Evolutionary conservation across 2,113 vertebrate genomes (phyloP).

Genomic region (Tragelaphus buxtoni): DNA sequence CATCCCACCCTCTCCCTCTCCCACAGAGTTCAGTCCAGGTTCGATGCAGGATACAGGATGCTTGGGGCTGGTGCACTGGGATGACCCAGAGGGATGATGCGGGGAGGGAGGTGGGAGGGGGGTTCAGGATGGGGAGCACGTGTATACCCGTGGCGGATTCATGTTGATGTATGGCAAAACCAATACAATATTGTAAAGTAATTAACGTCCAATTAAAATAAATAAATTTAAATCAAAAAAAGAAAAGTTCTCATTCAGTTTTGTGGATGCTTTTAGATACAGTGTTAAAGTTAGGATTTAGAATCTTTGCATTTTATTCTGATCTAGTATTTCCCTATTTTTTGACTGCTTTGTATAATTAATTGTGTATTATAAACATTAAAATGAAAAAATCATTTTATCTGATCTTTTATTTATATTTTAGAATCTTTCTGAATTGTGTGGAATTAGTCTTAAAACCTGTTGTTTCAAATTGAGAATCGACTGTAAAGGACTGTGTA

Average conservation of each 20-base stretch:
- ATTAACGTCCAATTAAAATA: no score
- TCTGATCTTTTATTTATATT: background rate
- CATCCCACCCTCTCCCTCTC: no score
- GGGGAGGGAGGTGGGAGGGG: no score
- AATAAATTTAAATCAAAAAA: no score
- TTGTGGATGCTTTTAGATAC: background rate
- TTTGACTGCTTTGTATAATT: background rate
- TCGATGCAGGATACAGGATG: no score
- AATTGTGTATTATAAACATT: background rate
- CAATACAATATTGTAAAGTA: no score
- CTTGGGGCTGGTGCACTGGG: no score
- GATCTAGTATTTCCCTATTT: background rate
- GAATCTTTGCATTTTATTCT: background rate
- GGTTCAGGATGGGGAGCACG: no score
- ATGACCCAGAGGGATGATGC: no score
- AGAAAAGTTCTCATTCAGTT: background rate
- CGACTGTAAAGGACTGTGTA: background rate
- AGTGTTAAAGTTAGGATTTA: slow-evolving; percentile 1
- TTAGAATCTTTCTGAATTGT: slow-evolving; percentile 17
- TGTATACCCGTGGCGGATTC: no score
- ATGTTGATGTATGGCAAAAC: no score
- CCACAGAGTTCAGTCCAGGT: no score
- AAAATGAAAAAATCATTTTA: background rate
- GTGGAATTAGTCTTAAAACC: background rate
- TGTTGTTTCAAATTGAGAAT: background rate